Evolutionary conservation across 2,888 invertebrate species (phyloP).

Genomic region (Tromatobia lineatoria): DNA sequence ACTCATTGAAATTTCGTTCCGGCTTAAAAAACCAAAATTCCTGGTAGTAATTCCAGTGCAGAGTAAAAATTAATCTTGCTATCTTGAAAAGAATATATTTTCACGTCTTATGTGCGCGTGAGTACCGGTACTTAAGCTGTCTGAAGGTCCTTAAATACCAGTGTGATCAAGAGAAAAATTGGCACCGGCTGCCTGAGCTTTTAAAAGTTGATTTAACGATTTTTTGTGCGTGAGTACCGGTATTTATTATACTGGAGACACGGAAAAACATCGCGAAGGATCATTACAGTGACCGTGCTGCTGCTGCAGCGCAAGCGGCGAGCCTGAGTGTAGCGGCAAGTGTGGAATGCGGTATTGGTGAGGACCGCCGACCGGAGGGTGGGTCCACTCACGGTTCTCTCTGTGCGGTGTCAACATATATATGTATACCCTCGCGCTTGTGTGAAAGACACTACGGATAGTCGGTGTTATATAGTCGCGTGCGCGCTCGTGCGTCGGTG

Average conservation of each 20-base stretch:
- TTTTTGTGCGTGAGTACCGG: background rate
- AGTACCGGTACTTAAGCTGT: no score
- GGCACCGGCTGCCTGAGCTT: background rate
- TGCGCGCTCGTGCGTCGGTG: constrained; percentile 25
- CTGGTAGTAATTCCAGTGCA: background rate
- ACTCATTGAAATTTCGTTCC: background rate
- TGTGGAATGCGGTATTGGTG: constrained; percentile 71
- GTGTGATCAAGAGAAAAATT: background rate
- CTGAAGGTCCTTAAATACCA: background rate
- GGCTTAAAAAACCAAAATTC: background rate
- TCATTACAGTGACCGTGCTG: constrained; percentile 29
- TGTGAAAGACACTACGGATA: constrained; percentile 33
- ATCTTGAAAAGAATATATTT: no score
- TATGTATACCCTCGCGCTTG: constrained; percentile 25
- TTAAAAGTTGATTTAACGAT: background rate
- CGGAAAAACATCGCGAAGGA: constrained; percentile 13
- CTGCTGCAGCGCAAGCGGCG: constrained; percentile 20
- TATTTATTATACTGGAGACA: background rate
- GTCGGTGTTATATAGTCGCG: constrained; percentile 15
- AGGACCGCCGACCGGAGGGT: constrained; percentile 66
- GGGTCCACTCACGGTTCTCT: constrained; percentile 51
- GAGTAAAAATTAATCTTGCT: background rate
- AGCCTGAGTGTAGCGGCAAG: constrained; percentile 49
- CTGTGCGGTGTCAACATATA: constrained; percentile 29
- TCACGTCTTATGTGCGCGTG: no score